A percentile compares a stretch with the other conserved stretches of the same genome.
phyloP scores from a whole-genome alignment of 2,888 invertebrate species.

The Venustoraphidia nigricollis region DNA sequence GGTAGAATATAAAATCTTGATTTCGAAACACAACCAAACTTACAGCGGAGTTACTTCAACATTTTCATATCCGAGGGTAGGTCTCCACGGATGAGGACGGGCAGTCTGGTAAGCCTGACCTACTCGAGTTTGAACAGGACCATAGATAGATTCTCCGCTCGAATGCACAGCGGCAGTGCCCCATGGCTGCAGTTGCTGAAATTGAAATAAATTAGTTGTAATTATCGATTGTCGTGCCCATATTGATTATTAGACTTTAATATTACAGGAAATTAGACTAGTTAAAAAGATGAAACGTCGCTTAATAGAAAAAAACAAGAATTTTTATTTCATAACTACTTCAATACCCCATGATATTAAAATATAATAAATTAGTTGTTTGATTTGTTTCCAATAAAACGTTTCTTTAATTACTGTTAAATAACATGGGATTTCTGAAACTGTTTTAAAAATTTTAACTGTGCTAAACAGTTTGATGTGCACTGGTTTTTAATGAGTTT shows the following conservation, averaged over 20 bases:
- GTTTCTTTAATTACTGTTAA: neutral
- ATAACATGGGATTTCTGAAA: neutral
- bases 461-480: no score
- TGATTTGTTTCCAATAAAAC: neutral
- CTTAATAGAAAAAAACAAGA: no score
- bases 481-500: no score
- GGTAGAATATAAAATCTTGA: neutral
- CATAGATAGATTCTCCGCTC: conserved; percentile 47
- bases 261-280: no score
- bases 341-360: no score
- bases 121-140: conserved; percentile 45
- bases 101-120: conserved; percentile 58
- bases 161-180: conserved; percentile 39
- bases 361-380: no score
- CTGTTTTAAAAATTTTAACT: no score
- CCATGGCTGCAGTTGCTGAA: conserved; percentile 69
- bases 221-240: no score
- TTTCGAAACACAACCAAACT: conserved; percentile 10
- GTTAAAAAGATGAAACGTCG: no score
- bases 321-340: no score
- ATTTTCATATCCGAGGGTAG: conserved; percentile 62
- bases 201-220: conserved; percentile 16
- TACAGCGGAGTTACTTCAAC: conserved; percentile 60
- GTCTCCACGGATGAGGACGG: conserved; percentile 63
- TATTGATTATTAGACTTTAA: no score